These are phyloP conservation scores for Campylomormyrus tamandua DNA, from an alignment of 2,113 vertebrate genomes.

Conservation along the genomic window DNA sequence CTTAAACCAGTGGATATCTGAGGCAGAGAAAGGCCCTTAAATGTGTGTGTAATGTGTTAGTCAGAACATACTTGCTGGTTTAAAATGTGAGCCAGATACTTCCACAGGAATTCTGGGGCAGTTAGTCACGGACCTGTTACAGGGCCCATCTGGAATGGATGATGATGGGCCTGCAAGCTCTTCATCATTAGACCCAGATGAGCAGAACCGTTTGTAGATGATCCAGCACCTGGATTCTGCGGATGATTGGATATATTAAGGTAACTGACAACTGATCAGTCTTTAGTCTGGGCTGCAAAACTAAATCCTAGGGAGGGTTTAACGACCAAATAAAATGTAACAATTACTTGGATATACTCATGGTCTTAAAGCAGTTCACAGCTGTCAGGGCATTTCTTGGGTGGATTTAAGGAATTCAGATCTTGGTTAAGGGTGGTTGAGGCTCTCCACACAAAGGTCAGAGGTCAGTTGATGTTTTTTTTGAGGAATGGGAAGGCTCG, in stretches of 20 bases:
- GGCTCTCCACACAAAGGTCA: not conserved
- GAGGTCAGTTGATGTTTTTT: not conserved
- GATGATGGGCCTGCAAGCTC: not conserved
- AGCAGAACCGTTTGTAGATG: not conserved
- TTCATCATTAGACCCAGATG: not conserved
- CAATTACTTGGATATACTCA: not conserved
- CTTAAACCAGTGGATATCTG: not conserved
- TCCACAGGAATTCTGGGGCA: not conserved
- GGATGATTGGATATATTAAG: not conserved
- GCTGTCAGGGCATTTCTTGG: not conserved
- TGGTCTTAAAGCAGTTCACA: not conserved
- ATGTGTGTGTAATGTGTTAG: not conserved
- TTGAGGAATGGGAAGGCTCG: not conserved
- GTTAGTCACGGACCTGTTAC: not conserved
- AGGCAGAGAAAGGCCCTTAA: not conserved
- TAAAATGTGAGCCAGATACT: not conserved
- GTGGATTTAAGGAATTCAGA: not conserved
- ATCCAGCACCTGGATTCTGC: not conserved
- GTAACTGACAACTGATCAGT: not conserved
- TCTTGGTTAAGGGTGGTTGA: not conserved
- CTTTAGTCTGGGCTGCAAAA: not conserved
- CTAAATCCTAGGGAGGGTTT: not conserved
- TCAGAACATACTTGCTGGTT: not conserved
- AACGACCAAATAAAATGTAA: not conserved
- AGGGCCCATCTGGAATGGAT: not conserved